Base-by-base conservation (phyloP, 2,888 invertebrate genomes). In the Rhodophaea formosa region DNA sequence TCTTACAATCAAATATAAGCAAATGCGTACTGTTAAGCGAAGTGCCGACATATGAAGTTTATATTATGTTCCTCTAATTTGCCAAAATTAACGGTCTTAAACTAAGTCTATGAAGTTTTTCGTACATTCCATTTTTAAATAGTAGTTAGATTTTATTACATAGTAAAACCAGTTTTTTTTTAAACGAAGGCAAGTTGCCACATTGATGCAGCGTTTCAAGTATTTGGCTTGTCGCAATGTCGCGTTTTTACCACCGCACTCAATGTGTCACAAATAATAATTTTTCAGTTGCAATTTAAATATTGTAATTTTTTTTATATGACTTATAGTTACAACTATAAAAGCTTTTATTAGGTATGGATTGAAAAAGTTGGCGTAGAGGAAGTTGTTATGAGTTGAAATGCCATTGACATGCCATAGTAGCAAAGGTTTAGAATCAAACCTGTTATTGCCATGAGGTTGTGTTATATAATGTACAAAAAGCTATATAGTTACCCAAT, bases 401-500 rank as follows among this genome's bases (percentile, higher is more conserved):
- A 56, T 44, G 82, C 75, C 81, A 79, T 78, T 70, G 62, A 71
- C 75, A 85, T 84, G 88, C 86, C 86, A 89, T 88, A 84, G 69
- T 71, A 68, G 69, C 75, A 70, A 75, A 78, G 17, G 15, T 54
- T 54, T 43, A 3, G 23, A 47, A 45, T 56, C 23, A 35, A 45
- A 56, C 8, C 68, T 68, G 66, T 69, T 77, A 84, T 85, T 88
- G 89, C 89, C 88, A 86, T 82, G 68, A 74, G 87, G 88, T 89
- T 89, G 89, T 90, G 88, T 89, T 86, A 80, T 76, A 61, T 79
- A 75, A 71, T 86, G 85, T 89, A 88, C 86, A 88, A 87, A 86
- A 79, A 74, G 76, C 63, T 80, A 77, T 82, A 70, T 76, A 85
- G 89, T 90, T 90, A 89, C 89, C 90, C 82, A 84, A 84, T 86